A percentile compares a stretch with the other conserved stretches of the same genome.
Evolutionary conservation across 2,888 invertebrate genomes (phyloP).

Genomic region (Vesta saturnalis): DNA sequence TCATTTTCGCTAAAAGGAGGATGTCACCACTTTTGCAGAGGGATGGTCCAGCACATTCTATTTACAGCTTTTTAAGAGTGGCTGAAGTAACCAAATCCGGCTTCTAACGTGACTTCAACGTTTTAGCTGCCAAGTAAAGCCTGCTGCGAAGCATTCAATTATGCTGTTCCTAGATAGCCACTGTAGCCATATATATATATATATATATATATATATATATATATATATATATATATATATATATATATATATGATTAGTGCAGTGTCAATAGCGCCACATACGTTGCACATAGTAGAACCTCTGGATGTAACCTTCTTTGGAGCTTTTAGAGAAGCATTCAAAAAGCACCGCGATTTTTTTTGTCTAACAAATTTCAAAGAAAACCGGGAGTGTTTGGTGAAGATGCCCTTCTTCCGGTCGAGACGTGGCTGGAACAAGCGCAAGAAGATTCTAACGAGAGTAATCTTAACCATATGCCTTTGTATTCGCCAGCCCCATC

Average conservation of each 20-base stretch:
- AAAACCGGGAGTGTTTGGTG: conserved; percentile 3
- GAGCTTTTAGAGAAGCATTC: not conserved
- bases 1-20: not conserved
- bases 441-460: not conserved
- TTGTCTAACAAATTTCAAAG: not conserved
- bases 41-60: not conserved
- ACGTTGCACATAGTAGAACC: not conserved
- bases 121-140: not conserved
- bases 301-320: no score
- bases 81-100: not conserved
- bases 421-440: not conserved
- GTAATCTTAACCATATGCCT: not conserved
- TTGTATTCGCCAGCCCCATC: not conserved
- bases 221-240: no score
- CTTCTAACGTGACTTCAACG: not conserved
- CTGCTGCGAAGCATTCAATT: not conserved
- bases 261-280: not conserved
- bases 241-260: no score
- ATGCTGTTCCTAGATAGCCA: not conserved
- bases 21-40: not conserved
- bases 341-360: not conserved
- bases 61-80: no score
- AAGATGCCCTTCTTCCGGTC: not conserved
- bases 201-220: not conserved
- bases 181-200: no score